Conservation (phyloP, 2,888 invertebrate species). For the Metallyticus violacea region DNA sequence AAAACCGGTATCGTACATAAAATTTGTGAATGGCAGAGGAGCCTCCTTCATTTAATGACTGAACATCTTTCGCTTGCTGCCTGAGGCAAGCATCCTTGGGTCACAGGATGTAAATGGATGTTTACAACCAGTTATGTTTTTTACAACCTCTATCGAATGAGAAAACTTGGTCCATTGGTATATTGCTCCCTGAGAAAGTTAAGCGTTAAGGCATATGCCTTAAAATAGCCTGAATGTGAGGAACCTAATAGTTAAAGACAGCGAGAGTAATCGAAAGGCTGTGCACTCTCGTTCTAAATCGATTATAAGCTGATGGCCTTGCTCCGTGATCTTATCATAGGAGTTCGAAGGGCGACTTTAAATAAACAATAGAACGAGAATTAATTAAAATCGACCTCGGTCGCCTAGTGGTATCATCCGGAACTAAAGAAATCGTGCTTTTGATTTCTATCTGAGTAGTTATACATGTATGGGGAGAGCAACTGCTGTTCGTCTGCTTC, state of each 20-base stretch:
- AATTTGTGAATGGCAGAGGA: neutral
- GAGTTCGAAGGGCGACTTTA: neutral
- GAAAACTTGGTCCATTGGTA: neutral
- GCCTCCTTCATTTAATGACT: neutral
- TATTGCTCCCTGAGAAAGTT: neutral
- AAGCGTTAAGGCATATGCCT: neutral
- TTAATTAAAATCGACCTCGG: neutral
- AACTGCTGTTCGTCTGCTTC: neutral
- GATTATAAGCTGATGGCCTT: neutral
- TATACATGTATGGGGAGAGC: neutral
- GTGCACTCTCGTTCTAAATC: neutral
- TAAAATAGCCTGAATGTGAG: neutral
- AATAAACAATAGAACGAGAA: neutral
- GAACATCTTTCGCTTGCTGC: neutral
- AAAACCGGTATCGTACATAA: neutral
- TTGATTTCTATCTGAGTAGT: neutral
- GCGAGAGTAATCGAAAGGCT: neutral
- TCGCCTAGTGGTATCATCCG: neutral
- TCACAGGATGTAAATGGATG: neutral
- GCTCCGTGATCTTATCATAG: neutral
- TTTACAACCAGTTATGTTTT: neutral
- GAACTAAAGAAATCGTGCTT: neutral
- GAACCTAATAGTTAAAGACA: neutral
- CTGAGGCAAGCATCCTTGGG: neutral
- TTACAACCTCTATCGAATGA: neutral